Evolutionary conservation across 2,888 invertebrate species (phyloP).

Genomic region (Eulithis testata): DNA sequence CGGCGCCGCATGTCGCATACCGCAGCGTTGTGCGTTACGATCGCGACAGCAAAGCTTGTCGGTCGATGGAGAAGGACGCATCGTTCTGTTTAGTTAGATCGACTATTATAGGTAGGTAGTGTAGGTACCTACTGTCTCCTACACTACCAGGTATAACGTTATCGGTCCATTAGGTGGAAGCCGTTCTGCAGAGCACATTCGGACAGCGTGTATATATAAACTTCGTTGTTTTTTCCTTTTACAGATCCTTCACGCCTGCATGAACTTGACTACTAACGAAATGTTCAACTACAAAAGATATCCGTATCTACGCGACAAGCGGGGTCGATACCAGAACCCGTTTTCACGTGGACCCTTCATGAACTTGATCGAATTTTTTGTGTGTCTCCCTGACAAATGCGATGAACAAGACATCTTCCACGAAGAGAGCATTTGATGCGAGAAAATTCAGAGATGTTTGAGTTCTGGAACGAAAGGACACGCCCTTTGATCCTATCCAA

Average conservation of each 20-base stretch:
- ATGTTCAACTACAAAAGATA: slow-evolving; percentile 97
- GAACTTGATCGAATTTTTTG: slow-evolving; percentile 95
- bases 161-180: no score
- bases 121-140: no score
- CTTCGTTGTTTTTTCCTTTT: slow-evolving; percentile 34
- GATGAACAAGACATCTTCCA: slow-evolving; percentile 89
- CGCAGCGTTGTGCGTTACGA: no score
- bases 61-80: no score
- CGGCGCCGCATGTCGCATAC: no score
- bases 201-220: no score
- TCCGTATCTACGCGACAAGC: slow-evolving; percentile 94
- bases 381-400: slow-evolving; percentile 91
- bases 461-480: slow-evolving; percentile 37
- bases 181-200: no score
- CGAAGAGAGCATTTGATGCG: slow-evolving; percentile 85
- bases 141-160: no score
- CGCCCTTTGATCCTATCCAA: slow-evolving; percentile 35
- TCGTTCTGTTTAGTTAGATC: no score
- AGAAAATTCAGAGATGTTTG: slow-evolving; percentile 41
- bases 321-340: slow-evolving; percentile 95
- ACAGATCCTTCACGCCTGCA: slow-evolving; percentile 94
- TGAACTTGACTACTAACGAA: slow-evolving; percentile 97
- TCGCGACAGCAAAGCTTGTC: no score
- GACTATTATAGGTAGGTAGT: no score
- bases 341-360: slow-evolving; percentile 95